Conservation (phyloP, 2,888 invertebrate species). For the Agrotis puta region DNA sequence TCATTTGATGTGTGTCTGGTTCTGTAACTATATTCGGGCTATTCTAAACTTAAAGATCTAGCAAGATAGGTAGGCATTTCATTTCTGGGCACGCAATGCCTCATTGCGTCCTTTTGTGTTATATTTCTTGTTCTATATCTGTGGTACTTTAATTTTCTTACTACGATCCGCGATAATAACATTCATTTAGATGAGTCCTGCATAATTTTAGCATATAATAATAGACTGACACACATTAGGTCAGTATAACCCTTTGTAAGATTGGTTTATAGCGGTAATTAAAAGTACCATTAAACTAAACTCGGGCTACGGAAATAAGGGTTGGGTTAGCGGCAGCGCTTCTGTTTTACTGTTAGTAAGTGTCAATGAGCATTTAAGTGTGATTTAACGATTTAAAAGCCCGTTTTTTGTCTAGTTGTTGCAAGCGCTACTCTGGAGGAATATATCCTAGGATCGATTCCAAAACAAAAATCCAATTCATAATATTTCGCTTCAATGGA, state of each 20-base stretch:
- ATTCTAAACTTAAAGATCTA: slow-evolving; percentile 6
- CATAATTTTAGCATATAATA: slow-evolving; percentile 60
- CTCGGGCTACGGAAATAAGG: slow-evolving; percentile 44
- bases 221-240: slow-evolving; percentile 56
- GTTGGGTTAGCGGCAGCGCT: slow-evolving; percentile 28
- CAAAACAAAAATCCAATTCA: too few species aligned
- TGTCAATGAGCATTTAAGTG: slow-evolving; percentile 44
- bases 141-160: slow-evolving; percentile 47
- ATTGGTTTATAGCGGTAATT: slow-evolving; percentile 61
- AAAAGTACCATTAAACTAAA: slow-evolving; percentile 57
- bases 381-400: slow-evolving; percentile 36
- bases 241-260: slow-evolving; percentile 55
- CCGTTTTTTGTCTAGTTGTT: too few species aligned
- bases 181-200: slow-evolving; percentile 53
- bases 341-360: slow-evolving; percentile 44
- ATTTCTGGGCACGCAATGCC: not conserved
- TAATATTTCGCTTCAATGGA: too few species aligned
- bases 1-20: not conserved
- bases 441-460: too few species aligned
- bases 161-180: slow-evolving; percentile 45
- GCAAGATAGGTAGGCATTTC: not conserved
- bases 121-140: slow-evolving; percentile 25
- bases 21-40: too few species aligned
- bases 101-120: not conserved
- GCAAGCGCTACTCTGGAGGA: too few species aligned